These are phyloP conservation scores for Axea sp. DNA, from an alignment of 2,888 invertebrate species.

Conservation along the genomic window DNA sequence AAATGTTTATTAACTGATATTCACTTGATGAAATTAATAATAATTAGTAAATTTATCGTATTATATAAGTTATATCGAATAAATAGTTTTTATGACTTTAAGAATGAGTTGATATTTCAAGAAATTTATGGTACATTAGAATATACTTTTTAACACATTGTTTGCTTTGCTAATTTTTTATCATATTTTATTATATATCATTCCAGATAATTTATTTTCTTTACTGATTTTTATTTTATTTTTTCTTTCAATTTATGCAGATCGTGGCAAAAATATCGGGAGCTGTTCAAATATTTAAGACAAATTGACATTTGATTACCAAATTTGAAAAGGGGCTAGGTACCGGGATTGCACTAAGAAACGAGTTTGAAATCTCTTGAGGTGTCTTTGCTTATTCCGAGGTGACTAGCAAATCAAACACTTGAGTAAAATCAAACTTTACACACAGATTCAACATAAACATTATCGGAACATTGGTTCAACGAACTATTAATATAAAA, in stretches of 20 bases:
- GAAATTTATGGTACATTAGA: too few species aligned
- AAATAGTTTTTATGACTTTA: too few species aligned
- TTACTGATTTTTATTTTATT: background rate
- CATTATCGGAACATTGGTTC: constrained; percentile 28
- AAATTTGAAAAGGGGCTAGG: constrained; percentile 55
- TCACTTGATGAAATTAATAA: too few species aligned
- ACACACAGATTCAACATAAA: constrained; percentile 39
- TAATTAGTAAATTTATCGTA: too few species aligned
- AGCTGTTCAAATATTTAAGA: constrained; percentile 56
- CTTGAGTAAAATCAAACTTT: constrained; percentile 62
- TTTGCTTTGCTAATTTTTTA: too few species aligned
- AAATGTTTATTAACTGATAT: too few species aligned
- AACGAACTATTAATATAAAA: constrained; percentile 24
- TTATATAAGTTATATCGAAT: too few species aligned
- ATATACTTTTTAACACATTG: too few species aligned
- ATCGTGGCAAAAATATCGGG: constrained; percentile 20
- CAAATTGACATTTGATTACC: constrained; percentile 51
- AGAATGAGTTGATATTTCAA: too few species aligned
- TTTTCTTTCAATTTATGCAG: too few species aligned
- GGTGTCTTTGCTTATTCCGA: constrained; percentile 63
- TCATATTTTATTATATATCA: too few species aligned
- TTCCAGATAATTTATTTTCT: background rate
- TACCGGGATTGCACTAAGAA: constrained; percentile 34
- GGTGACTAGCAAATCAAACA: constrained; percentile 66
- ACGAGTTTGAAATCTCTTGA: constrained; percentile 56